phyloP scores from a whole-genome alignment of 2,113 vertebrate genomes.

The Papio anubis region DNA sequence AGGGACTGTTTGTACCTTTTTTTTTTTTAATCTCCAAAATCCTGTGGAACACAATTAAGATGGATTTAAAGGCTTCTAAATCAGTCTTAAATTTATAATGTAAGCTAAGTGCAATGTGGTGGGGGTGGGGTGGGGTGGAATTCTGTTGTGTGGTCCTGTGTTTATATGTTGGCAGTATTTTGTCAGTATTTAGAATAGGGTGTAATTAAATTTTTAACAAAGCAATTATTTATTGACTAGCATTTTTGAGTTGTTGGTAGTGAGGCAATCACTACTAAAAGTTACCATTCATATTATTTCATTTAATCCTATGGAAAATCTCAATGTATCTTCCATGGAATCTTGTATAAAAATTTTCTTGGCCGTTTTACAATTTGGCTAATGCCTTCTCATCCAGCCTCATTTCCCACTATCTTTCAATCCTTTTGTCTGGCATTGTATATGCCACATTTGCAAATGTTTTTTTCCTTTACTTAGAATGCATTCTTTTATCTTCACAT shows the following conservation, averaged over 20 bases:
- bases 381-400: neutral
- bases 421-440: neutral
- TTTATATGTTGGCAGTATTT: neutral
- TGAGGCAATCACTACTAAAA: neutral
- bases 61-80: neutral
- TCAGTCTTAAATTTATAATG: slow-evolving; percentile 18
- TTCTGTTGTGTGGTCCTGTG: neutral
- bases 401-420: neutral
- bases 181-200: neutral
- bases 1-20: neutral
- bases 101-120: neutral
- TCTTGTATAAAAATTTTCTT: neutral
- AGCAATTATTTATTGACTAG: neutral
- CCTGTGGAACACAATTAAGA: neutral
- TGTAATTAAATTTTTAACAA: slow-evolving; percentile 43
- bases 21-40: neutral
- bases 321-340: neutral
- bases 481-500: neutral
- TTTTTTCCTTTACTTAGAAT: neutral
- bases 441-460: neutral
- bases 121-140: neutral
- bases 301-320: slow-evolving; percentile 11
- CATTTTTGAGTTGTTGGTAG: neutral
- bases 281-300: slow-evolving; percentile 2
- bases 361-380: neutral